Percentiles rank a stretch among this genome's conserved stretches.
Conservation (phyloP, 2,113 vertebrate genomes). For the Elachura formosa region DNA sequence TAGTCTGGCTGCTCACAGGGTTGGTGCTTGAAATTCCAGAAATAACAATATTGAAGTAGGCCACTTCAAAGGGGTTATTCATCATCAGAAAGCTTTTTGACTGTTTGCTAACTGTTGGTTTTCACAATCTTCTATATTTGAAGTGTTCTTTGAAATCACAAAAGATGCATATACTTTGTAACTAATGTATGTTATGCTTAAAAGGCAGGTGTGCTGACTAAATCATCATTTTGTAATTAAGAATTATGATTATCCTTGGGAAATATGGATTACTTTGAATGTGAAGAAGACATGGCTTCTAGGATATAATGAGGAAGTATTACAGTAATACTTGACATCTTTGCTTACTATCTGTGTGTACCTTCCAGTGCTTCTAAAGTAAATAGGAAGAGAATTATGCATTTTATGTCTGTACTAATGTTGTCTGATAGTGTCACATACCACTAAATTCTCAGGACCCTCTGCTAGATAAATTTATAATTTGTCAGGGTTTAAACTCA, state of each 20-base stretch:
- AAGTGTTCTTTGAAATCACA: constrained; percentile 11
- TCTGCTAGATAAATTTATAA: background rate
- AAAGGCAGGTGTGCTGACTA: background rate
- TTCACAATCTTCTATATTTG: background rate
- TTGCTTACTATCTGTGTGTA: background rate
- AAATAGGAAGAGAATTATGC: background rate
- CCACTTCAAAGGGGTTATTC: constrained; percentile 36
- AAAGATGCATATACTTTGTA: background rate
- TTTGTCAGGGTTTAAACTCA: background rate
- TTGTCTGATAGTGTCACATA: background rate
- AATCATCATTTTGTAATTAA: background rate
- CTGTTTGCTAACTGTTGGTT: constrained; percentile 7
- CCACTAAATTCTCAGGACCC: background rate
- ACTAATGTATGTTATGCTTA: background rate
- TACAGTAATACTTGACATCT: background rate
- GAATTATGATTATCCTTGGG: background rate
- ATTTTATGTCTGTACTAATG: background rate
- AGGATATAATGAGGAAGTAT: background rate
- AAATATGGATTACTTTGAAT: background rate
- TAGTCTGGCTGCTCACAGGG: constrained; percentile 18
- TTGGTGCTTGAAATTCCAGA: constrained; percentile 58
- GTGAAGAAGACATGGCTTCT: background rate
- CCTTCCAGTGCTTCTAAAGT: background rate
- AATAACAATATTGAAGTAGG: constrained; percentile 37
- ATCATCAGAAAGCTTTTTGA: background rate